Conservation (phyloP, 2,113 vertebrate species). For the Psilopsiagon aymara region DNA sequence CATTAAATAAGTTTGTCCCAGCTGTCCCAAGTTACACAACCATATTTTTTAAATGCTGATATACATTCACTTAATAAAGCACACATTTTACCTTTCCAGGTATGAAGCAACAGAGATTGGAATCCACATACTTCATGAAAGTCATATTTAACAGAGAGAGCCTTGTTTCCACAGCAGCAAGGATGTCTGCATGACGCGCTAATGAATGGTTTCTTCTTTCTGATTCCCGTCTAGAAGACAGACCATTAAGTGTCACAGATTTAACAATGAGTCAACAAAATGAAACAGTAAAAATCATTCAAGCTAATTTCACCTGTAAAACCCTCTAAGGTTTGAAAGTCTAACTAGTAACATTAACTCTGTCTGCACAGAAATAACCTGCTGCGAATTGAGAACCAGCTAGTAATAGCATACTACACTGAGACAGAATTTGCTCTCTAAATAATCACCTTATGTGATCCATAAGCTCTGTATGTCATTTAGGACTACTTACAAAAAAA, state of each 20-base stretch:
- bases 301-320: neutral
- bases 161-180: constrained; percentile 95
- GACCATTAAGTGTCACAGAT: constrained; percentile 4
- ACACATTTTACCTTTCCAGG: constrained; percentile 90
- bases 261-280: constrained; percentile 21
- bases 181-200: constrained; percentile 96
- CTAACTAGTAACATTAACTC: neutral
- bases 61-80: neutral
- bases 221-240: constrained; percentile 86
- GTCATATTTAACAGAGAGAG: constrained; percentile 98
- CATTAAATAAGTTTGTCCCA: neutral
- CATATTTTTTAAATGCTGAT: neutral
- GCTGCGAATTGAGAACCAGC: neutral
- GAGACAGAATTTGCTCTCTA: neutral
- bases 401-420: neutral
- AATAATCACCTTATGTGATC: neutral
- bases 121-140: constrained; percentile 99
- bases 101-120: constrained; percentile 99
- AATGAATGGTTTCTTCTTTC: constrained; percentile 96
- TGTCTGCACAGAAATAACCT: neutral
- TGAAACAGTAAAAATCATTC: neutral
- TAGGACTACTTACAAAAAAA: neutral
- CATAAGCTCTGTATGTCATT: neutral
- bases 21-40: neutral
- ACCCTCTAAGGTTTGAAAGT: neutral